Percentiles rank a stretch among this genome's conserved stretches.
These are phyloP conservation scores for Stercorarius parasiticus DNA, from an alignment of 2,113 vertebrate species.

Conservation along the genomic window DNA sequence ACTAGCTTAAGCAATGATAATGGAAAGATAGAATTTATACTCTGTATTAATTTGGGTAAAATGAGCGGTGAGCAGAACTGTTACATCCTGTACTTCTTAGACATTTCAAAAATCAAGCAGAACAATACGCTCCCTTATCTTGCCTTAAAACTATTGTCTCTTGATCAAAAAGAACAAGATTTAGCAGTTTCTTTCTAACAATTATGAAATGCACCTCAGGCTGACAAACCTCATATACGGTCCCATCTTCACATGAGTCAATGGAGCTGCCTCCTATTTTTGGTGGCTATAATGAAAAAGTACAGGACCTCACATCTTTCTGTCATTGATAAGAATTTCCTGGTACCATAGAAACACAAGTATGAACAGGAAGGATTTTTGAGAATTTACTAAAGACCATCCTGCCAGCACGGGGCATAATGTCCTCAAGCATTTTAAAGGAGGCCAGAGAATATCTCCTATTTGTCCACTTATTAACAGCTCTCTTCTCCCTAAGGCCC, in stretches of 20 bases:
- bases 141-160: neutral
- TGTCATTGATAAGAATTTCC: neutral
- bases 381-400: neutral
- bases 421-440: conserved; percentile 40
- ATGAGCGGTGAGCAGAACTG: neutral
- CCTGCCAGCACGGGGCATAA: neutral
- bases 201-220: neutral
- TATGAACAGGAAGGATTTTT: neutral
- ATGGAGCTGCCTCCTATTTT: neutral
- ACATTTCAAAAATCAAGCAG: neutral
- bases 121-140: neutral
- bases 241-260: accelerated
- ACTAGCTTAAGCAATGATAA: neutral
- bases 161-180: neutral
- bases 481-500: conserved; percentile 36
- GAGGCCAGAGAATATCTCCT: conserved; percentile 1
- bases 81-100: neutral
- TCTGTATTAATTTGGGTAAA: neutral
- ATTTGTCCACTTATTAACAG: conserved; percentile 64
- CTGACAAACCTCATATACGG: neutral
- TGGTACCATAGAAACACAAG: neutral
- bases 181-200: neutral
- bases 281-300: neutral
- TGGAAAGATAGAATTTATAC: neutral
- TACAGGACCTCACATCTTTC: neutral